Percentiles rank a stretch among this genome's conserved stretches.
Conservation (phyloP, 2,888 invertebrate genomes). For the Lordiphosa fenestrarum region DNA sequence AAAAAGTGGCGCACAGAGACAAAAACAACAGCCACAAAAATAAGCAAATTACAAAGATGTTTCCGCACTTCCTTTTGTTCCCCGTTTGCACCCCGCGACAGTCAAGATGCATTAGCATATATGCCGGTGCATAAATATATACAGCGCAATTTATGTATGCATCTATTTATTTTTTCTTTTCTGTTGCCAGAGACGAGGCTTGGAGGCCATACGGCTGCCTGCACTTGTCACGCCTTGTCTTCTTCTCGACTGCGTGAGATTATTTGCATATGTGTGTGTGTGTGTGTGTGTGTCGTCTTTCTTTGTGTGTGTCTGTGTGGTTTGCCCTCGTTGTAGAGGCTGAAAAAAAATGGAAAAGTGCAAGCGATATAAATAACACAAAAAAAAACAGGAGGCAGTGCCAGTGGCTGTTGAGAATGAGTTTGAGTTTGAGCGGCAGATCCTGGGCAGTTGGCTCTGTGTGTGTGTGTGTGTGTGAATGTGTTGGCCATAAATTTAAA, state of each 20-base stretch:
- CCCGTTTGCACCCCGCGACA: background rate
- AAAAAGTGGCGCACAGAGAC: conserved; percentile 1
- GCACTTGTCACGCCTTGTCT: conserved; percentile 55
- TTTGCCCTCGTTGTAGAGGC: conserved; percentile 66
- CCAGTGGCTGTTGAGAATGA: conserved; percentile 9
- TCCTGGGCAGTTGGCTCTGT: conserved; percentile 1
- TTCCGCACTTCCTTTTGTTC: conserved; percentile 6
- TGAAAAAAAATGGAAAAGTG: conserved; percentile 47
- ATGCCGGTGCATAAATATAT: conserved; percentile 64
- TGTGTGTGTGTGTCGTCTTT: conserved; percentile 16
- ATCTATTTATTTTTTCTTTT: conserved; percentile 52
- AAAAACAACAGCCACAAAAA: conserved; percentile 13
- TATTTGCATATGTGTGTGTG: conserved; percentile 46
- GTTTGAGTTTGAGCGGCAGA: conserved; percentile 1
- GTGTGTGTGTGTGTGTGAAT: conserved; percentile 10
- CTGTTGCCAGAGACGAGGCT: conserved; percentile 8
- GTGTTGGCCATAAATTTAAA: conserved; percentile 10
- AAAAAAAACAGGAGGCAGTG: background rate
- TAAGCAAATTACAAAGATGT: conserved; percentile 61
- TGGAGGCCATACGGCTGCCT: conserved; percentile 33
- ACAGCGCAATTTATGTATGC: conserved; percentile 67
- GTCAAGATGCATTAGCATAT: conserved; percentile 52
- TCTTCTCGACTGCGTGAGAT: conserved; percentile 21
- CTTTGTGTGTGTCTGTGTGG: conserved; percentile 22
- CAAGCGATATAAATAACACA: conserved; percentile 39